Evolutionary conservation across 2,113 vertebrate genomes (phyloP).

Genomic region (Trichechus manatus): DNA sequence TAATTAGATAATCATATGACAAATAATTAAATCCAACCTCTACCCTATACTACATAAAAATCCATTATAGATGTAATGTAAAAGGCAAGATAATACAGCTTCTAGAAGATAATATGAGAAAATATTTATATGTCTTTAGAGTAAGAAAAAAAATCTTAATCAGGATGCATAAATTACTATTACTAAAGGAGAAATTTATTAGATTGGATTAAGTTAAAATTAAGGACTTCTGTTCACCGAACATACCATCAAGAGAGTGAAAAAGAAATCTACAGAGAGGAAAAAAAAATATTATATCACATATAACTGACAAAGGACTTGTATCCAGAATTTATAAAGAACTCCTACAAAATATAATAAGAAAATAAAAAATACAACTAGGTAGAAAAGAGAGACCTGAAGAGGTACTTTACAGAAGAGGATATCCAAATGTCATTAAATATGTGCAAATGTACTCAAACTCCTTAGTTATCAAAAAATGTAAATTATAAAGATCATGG

Average conservation of each 20-base stretch:
- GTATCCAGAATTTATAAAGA: neutral
- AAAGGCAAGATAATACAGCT: neutral
- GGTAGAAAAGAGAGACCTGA: neutral
- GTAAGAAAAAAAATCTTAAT: neutral
- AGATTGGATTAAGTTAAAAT: slow-evolving; percentile 21
- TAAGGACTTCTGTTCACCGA: neutral
- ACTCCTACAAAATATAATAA: neutral
- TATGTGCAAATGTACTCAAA: neutral
- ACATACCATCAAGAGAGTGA: neutral
- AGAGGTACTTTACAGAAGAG: too few species aligned
- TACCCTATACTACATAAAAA: neutral
- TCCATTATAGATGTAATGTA: neutral
- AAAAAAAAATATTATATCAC: neutral
- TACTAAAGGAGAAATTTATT: neutral
- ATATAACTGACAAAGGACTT: neutral
- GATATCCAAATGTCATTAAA: too few species aligned
- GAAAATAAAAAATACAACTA: neutral
- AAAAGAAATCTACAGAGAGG: neutral
- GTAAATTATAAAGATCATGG: neutral
- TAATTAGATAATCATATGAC: neutral
- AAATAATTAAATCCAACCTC: neutral
- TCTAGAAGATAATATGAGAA: neutral
- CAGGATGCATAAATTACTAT: neutral
- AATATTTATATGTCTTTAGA: neutral
- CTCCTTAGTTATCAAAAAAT: neutral